Conservation (phyloP, 2,113 vertebrate species). For the Ploceus nigricollis region DNA sequence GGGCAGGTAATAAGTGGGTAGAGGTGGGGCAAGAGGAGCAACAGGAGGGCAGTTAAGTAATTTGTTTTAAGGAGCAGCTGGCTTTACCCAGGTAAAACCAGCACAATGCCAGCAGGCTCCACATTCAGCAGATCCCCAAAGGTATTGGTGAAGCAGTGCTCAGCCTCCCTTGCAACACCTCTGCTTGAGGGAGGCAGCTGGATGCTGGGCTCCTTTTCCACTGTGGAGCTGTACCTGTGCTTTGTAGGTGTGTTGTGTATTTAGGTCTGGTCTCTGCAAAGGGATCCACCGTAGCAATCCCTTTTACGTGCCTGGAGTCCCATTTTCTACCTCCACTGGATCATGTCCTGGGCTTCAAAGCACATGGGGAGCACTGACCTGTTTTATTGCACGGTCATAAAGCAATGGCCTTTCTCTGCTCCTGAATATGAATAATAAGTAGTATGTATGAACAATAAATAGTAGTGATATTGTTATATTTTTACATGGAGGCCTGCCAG, state of each 20-base stretch:
- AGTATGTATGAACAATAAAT: neutral
- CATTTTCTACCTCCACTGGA: neutral
- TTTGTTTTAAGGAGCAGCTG: neutral
- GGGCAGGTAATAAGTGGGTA: neutral
- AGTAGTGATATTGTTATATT: neutral
- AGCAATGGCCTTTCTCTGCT: neutral
- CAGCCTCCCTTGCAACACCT: neutral
- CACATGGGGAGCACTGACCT: neutral
- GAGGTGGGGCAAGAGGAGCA: neutral
- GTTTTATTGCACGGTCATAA: neutral
- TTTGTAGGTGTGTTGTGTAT: neutral
- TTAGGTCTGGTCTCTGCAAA: neutral
- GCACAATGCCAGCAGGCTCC: neutral
- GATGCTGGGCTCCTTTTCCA: neutral
- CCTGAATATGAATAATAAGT: neutral
- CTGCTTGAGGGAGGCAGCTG: accelerated
- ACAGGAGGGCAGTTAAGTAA: accelerated
- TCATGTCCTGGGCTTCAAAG: neutral
- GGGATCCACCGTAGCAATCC: neutral
- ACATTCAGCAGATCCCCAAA: neutral
- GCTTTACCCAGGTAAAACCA: neutral
- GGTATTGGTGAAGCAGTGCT: neutral
- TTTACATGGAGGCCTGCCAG: neutral
- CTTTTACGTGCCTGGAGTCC: neutral
- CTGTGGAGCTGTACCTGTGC: neutral